A percentile compares a stretch with the other conserved stretches of the same genome.
Evolutionary conservation across 2,797 vertebrate species (phyloP).

Genomic region (Characodon lateralis): DNA sequence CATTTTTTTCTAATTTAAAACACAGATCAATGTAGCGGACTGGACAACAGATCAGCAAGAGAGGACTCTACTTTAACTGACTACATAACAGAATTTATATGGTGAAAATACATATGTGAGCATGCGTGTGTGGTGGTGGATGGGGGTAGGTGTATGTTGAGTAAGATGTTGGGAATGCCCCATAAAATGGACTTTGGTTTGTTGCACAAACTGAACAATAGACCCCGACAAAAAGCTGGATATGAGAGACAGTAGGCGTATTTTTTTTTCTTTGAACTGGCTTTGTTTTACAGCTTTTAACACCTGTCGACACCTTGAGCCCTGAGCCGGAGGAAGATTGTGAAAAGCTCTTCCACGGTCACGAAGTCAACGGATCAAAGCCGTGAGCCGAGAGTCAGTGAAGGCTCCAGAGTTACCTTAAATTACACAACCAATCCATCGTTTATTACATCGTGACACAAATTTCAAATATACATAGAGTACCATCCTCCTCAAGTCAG

Average conservation of each 20-base stretch:
- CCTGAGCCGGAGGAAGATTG: slow-evolving; percentile 17
- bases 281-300: slow-evolving; percentile 64
- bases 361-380: background rate
- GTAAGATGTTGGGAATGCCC: slow-evolving; percentile 62
- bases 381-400: slow-evolving; percentile 2
- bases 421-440: slow-evolving; percentile 91
- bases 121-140: background rate
- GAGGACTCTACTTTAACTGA: background rate
- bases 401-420: slow-evolving; percentile 72
- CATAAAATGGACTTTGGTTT: slow-evolving; percentile 76
- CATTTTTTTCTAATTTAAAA: background rate
- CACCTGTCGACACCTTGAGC: slow-evolving; percentile 72
- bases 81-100: background rate
- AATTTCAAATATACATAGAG: slow-evolving; percentile 97
- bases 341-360: background rate
- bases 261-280: slow-evolving; percentile 43
- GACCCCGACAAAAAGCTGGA: slow-evolving; percentile 59
- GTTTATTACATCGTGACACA: slow-evolving; percentile 97
- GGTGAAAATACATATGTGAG: too few relatives aligned
- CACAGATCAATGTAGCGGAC: slow-evolving; percentile 2
- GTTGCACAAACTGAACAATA: slow-evolving; percentile 47
- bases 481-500: slow-evolving; percentile 87
- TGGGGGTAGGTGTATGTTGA: background rate
- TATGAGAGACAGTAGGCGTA: slow-evolving; percentile 6
- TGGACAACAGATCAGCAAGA: background rate